These are phyloP conservation scores for Monoplex corrugatus DNA, from an alignment of 2,888 invertebrate genomes.

Conservation along the genomic window DNA sequence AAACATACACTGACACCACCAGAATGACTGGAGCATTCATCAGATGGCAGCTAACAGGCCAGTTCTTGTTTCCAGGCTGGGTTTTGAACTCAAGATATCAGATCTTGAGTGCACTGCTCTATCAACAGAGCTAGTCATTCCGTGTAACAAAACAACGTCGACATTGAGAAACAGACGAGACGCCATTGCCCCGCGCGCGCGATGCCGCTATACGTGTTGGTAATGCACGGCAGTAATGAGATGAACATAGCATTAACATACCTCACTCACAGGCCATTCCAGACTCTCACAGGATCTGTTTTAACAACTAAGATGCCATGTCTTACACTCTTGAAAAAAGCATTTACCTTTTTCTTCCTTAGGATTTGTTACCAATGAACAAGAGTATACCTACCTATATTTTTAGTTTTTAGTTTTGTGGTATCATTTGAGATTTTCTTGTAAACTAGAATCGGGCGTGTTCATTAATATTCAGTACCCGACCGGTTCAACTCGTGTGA, in stretches of 20 bases:
- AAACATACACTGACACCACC: too few species aligned
- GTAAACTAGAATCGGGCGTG: background rate
- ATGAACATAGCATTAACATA: slow-evolving; percentile 25
- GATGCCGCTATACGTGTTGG: background rate
- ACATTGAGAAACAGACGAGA: background rate
- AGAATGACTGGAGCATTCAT: too few species aligned
- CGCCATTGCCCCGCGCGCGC: slow-evolving; percentile 17
- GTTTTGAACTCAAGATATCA: too few species aligned
- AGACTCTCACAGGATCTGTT: background rate
- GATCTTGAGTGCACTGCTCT: too few species aligned
- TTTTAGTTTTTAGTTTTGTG: background rate
- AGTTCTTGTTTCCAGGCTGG: too few species aligned
- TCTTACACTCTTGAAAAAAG: too few species aligned
- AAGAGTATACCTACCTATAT: too few species aligned
- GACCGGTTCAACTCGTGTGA: slow-evolving; percentile 6
- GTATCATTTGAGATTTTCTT: background rate
- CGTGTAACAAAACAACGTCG: too few species aligned
- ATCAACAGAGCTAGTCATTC: too few species aligned
- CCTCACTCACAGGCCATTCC: background rate
- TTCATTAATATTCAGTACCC: slow-evolving; percentile 24
- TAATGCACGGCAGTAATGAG: background rate
- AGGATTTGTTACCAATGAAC: too few species aligned
- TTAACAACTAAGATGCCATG: background rate
- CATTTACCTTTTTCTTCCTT: too few species aligned
- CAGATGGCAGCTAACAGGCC: too few species aligned